Percentiles rank a stretch among this genome's conserved stretches.
These are phyloP conservation scores for Ranitomeya imitator DNA, from an alignment of 2,113 vertebrate species.

Conservation along the genomic window DNA sequence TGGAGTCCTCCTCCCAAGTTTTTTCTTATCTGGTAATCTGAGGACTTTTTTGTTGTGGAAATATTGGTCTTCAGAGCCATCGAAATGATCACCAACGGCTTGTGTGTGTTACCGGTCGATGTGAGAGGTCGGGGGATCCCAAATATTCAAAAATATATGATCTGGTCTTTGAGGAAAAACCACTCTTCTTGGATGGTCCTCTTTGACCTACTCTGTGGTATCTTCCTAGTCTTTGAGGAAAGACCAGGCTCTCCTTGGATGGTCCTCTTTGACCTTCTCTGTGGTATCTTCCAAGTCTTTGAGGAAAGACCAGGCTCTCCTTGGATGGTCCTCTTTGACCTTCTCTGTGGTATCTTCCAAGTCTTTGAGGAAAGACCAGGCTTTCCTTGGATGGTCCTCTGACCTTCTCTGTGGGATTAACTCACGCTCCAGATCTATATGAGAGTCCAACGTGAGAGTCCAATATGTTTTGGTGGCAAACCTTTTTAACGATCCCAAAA, in stretches of 20 bases:
- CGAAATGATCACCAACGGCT: not conserved
- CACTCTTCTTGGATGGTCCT: not conserved
- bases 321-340: not conserved
- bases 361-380: not conserved
- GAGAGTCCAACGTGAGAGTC: not conserved
- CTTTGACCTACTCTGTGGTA: not conserved
- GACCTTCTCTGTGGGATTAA: not conserved
- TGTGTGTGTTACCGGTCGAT: too few species aligned
- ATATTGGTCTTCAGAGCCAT: not conserved
- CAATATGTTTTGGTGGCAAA: not conserved
- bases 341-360: not conserved
- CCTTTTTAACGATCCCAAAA: not conserved
- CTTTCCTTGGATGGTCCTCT: not conserved
- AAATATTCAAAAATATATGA: not conserved
- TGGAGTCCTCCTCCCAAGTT: not conserved
- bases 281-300: not conserved
- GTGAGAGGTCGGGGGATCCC: too few species aligned
- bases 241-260: not conserved
- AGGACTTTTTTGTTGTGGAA: not conserved
- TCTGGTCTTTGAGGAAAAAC: not conserved
- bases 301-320: not conserved
- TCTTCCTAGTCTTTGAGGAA: not conserved
- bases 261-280: not conserved
- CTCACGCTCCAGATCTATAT: not conserved
- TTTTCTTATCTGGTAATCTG: not conserved